Evolutionary conservation across 2,113 vertebrate genomes (phyloP).

Genomic region (Megaptera novaeangliae): DNA sequence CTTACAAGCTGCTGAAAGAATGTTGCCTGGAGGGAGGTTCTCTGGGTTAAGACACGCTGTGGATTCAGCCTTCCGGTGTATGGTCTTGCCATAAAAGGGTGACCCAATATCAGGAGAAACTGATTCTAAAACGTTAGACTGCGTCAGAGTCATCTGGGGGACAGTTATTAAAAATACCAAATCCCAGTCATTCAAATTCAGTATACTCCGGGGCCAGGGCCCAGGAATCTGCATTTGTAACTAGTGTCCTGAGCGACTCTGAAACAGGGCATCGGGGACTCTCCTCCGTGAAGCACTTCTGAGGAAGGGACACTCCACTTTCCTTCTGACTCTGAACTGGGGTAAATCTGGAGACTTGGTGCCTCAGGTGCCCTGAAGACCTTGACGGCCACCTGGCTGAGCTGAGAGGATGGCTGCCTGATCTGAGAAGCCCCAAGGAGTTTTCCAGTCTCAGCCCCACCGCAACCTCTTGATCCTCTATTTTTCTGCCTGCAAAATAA

Average conservation of each 20-base stretch:
- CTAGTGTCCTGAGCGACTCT: not conserved
- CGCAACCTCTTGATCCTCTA: not conserved
- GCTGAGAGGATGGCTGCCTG: not conserved
- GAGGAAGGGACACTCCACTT: too few species aligned
- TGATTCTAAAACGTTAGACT: not conserved
- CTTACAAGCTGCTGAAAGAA: conserved; percentile 38
- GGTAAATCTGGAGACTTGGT: not conserved
- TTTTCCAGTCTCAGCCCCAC: not conserved
- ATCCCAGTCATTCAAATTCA: not conserved
- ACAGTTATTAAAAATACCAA: not conserved
- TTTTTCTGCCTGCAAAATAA: not conserved
- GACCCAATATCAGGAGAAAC: not conserved
- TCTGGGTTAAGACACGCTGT: not conserved
- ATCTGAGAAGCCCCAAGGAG: not conserved
- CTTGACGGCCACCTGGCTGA: not conserved
- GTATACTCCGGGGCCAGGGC: not conserved
- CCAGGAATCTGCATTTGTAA: not conserved
- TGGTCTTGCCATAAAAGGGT: not conserved
- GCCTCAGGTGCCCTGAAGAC: not conserved
- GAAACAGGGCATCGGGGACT: not conserved
- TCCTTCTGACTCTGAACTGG: not conserved
- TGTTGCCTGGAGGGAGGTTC: conserved; percentile 3
- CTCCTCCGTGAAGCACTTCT: not conserved
- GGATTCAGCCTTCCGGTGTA: not conserved
- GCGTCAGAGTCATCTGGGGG: not conserved